Conservation (phyloP, 2,888 invertebrate species). For the Diogma glabrata region DNA sequence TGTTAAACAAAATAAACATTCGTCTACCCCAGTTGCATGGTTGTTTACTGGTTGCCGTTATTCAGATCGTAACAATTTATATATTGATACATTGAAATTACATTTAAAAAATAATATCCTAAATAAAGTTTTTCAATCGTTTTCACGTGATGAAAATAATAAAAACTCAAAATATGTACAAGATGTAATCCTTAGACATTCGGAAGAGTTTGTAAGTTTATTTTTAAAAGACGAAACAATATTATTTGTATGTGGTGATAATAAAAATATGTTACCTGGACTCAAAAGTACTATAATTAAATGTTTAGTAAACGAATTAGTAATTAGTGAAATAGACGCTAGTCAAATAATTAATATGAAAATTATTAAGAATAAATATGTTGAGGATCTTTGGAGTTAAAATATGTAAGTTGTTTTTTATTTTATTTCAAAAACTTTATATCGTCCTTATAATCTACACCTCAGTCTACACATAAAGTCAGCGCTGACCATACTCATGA, state of each 20-base stretch:
- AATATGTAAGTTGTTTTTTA: too few species aligned
- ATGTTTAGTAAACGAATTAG: background rate
- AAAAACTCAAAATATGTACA: background rate
- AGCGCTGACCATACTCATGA: too few species aligned
- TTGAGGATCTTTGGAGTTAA: slow-evolving; percentile 6
- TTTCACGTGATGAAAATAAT: background rate
- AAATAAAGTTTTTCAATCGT: background rate
- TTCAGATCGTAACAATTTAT: slow-evolving; percentile 3
- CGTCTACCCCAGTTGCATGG: background rate
- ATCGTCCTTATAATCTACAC: too few species aligned
- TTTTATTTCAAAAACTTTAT: too few species aligned
- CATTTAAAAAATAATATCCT: background rate
- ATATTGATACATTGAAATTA: background rate
- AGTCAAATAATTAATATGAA: slow-evolving; percentile 2
- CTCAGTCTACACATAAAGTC: too few species aligned
- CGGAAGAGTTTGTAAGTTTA: background rate
- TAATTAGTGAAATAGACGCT: background rate
- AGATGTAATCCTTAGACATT: background rate
- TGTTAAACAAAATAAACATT: background rate
- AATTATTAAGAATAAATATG: background rate
- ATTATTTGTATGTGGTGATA: slow-evolving; percentile 1
- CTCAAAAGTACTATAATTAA: background rate
- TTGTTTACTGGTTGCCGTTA: background rate
- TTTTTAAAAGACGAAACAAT: background rate
- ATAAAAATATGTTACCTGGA: background rate